Base-by-base conservation (phyloP, 1,140 invertebrate genomes). In the Zaprionus camerounensis region DNA sequence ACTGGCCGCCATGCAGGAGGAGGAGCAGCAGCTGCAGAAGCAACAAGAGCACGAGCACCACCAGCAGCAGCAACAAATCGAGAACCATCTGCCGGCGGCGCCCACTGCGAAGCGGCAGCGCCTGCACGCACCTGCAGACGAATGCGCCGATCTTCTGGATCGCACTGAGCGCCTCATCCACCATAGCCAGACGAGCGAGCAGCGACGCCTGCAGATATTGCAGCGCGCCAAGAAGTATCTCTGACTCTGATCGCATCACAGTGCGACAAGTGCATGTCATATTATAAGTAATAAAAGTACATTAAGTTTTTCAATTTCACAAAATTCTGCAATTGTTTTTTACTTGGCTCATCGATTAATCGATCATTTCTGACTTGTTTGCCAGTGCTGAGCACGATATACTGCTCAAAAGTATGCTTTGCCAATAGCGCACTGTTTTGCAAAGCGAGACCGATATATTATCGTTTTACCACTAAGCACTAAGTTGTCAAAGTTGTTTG, bases 201-300 rank as follows among this genome's bases (percentile, higher is more conserved):
- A 76, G 62, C 55, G 69, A n/a, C 61, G 73, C 11, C 55, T 44
- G 20, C 68, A 71, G 24, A 4, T 64, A 5, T 22, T 76, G 46
- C 73, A 71, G 22, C 73, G 61, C 59, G 73, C 61, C 56, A 65
- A 76, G 28, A 71, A 65, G 57, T 65, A 56, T 61, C 15, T 71
- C 41, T 76, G 64, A 66, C 15, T 71, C 41, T 76, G 58, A 66
- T 20, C n/a, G 17, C 24, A 36, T 15, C 28, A 53, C 13, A 15
- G 5, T 7, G 28, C 20, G 9, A 13, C 2, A 17, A 6, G 20
- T 22, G n/a, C n/a, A 46, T 46, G 41, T 46, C n/a, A 7, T 46
- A 17, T 44, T n/a, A 5, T 3, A 46, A 2, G 5, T 44, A 44
- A 44, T 44, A 46, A 46, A 17, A 46, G n/a, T 17, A 46, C 2